Conservation (phyloP, 2,888 invertebrate species). For the Dicycla oo region DNA sequence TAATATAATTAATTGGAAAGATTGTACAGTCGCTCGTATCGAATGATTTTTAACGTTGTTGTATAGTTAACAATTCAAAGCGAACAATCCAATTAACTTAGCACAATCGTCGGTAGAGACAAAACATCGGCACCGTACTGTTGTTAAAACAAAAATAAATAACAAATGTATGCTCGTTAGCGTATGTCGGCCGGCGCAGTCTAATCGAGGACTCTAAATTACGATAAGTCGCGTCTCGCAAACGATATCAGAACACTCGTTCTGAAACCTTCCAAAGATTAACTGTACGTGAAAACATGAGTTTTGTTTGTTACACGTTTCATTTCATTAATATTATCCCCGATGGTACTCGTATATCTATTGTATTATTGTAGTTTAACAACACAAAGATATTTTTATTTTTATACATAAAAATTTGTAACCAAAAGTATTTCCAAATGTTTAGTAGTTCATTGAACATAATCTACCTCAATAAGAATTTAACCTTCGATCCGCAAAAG, state of each 20-base stretch:
- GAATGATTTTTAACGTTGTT: conserved; percentile 69
- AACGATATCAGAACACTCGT: conserved; percentile 87
- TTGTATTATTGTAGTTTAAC: conserved; percentile 4
- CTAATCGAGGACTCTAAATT: conserved; percentile 89
- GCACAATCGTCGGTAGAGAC: conserved; percentile 84
- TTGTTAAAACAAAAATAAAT: conserved; percentile 86
- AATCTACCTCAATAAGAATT: conserved; percentile 56
- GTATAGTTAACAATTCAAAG: conserved; percentile 74
- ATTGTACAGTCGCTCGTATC: conserved; percentile 67
- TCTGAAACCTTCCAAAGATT: conserved; percentile 85
- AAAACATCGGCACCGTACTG: conserved; percentile 86
- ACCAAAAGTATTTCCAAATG: neutral
- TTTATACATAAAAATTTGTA: neutral
- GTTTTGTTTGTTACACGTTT: conserved; percentile 79
- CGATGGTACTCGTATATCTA: conserved; percentile 18
- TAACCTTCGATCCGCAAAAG: conserved; percentile 72
- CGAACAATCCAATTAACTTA: conserved; percentile 86
- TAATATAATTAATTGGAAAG: conserved; percentile 66
- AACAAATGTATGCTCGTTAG: conserved; percentile 88
- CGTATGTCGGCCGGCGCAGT: conserved; percentile 84
- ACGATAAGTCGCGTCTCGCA: conserved; percentile 87
- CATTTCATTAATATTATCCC: conserved; percentile 70
- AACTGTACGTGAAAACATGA: conserved; percentile 79
- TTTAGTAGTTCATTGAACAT: conserved; percentile 31
- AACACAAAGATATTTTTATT: conserved; percentile 1